These are phyloP conservation scores for Andricus curvator DNA, from an alignment of 2,888 invertebrate genomes.

Conservation along the genomic window DNA sequence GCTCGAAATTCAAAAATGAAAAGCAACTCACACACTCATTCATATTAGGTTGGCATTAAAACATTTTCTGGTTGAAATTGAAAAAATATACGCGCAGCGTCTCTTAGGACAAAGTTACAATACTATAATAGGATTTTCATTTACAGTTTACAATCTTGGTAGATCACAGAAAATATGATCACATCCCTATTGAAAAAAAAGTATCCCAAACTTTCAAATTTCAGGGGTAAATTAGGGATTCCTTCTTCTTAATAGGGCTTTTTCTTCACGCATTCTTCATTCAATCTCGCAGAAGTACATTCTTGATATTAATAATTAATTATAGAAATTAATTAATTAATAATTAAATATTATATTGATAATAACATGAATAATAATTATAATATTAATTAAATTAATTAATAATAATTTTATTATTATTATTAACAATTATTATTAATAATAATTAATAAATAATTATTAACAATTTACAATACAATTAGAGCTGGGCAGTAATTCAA, in stretches of 20 bases:
- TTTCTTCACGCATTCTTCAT: slow-evolving; percentile 7
- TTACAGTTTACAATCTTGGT: slow-evolving; percentile 14
- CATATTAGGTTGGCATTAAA: slow-evolving; percentile 7
- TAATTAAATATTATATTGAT: too few relatives aligned
- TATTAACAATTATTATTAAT: too few relatives aligned
- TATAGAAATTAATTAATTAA: too few relatives aligned
- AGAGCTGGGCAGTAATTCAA: background rate
- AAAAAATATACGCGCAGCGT: slow-evolving; percentile 31
- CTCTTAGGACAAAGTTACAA: slow-evolving; percentile 22
- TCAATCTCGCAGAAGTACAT: slow-evolving; percentile 17
- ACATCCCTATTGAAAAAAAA: slow-evolving; percentile 16
- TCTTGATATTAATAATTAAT: background rate
- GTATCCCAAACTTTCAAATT: background rate
- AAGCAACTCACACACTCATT: background rate
- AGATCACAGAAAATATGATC: slow-evolving; percentile 40
- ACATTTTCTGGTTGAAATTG: background rate
- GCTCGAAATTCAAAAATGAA: background rate
- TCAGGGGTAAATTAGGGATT: background rate
- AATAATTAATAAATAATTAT: background rate
- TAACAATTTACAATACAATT: background rate
- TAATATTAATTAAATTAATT: too few relatives aligned
- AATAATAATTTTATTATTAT: too few relatives aligned
- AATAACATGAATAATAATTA: too few relatives aligned
- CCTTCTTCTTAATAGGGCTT: slow-evolving; percentile 13
- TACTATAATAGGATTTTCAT: slow-evolving; percentile 23